Evolutionary conservation across 2,113 vertebrate genomes (phyloP), one percentile per base, ranked within the genome.

Genomic region (Sinocyclocheilus anshuiensis): DNA sequence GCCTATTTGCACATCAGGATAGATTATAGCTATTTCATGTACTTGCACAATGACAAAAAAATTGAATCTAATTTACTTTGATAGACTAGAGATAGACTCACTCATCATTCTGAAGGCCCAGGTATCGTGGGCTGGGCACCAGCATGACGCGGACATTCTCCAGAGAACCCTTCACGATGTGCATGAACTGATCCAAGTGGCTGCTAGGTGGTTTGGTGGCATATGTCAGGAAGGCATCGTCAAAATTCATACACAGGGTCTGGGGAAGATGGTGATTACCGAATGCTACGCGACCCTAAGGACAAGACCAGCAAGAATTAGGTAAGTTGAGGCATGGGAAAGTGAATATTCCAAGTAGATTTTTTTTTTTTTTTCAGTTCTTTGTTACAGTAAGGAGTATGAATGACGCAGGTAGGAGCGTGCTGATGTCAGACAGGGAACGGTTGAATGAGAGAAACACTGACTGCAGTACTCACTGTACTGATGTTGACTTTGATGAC

Each of bases 111-210:
- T 99, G 98, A 92, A 97, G 95, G 87, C 97, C 97, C 88, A 98
- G 94, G 2, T 99, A 98, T 94, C 97, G 95, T 0, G 97, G 97
- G 90, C 98, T 99, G 45, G 98, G 98, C 84, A 99, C 98, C 89
- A 99, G 95, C 98, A 99, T 99, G 83, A 99, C 98, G 4, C 98
- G 94, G 10, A 99, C 98, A 45, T 99, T 99, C 93, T 99, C 98
- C 92, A 99, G 84, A 29, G 97, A 98, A 77, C 98, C 98, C 90
- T 99, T 99, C 86, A 99, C 93, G 0, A 99, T 99, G 92, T 99
- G 98, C 98, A 99, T 99, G 91, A 96, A 99, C 86, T 98, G 96
- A 91, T 99, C 98, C 81, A 99, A 95, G 89, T 98, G 98, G 93
- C 98, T 99, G 15, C 98, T 99, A 75, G 98, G 98, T n/a, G 97